These are phyloP conservation scores for Taeniopygia guttata DNA, from an alignment of 2,797 vertebrate genomes.

Conservation along the genomic window DNA sequence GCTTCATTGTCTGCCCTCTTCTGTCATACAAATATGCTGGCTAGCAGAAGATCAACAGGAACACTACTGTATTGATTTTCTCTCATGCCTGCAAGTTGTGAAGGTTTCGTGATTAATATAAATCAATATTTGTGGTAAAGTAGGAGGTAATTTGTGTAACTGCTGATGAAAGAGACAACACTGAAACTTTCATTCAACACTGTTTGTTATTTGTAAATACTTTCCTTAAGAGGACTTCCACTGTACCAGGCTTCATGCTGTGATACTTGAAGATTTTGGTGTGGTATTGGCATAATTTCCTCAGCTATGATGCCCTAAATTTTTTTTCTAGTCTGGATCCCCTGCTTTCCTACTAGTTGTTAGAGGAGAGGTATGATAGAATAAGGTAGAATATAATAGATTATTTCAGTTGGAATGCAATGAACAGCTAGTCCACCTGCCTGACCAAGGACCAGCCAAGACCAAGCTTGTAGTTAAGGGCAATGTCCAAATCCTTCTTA, in stretches of 20 bases:
- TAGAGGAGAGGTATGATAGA: background rate
- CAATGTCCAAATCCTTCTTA: background rate
- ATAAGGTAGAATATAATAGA: background rate
- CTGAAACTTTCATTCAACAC: background rate
- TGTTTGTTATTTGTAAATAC: background rate
- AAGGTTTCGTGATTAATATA: constrained; percentile 46
- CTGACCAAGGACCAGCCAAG: background rate
- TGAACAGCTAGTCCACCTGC: background rate
- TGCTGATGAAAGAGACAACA: constrained; percentile 28
- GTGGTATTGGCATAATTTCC: background rate
- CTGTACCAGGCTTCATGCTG: background rate
- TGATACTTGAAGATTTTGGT: background rate
- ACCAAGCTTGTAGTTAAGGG: background rate
- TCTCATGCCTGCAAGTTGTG: constrained; percentile 30
- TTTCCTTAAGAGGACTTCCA: background rate
- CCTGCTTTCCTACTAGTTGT: background rate
- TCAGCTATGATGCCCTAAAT: background rate
- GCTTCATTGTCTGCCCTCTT: background rate
- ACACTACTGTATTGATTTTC: constrained; percentile 32
- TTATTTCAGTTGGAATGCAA: background rate
- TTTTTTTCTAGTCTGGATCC: background rate
- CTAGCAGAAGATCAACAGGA: constrained; percentile 9
- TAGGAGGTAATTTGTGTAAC: constrained; percentile 45
- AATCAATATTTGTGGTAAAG: constrained; percentile 29
- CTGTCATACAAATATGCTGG: background rate